A percentile compares a stretch with the other conserved stretches of the same genome.
Evolutionary conservation across 2,888 invertebrate genomes (phyloP).

Genomic region (Calliopum simillimum): DNA sequence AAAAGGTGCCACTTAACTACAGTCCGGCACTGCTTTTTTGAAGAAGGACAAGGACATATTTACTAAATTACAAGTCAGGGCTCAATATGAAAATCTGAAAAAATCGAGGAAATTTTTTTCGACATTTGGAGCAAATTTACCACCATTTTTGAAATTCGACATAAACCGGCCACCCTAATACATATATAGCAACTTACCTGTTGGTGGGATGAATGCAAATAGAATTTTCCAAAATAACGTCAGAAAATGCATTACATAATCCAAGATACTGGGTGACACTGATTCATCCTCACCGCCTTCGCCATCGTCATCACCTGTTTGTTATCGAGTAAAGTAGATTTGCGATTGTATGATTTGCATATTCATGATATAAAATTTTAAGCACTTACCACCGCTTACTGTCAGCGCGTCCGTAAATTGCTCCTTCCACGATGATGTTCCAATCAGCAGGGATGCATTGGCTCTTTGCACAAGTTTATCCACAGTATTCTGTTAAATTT

Average conservation of each 20-base stretch:
- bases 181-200: slow-evolving; percentile 73
- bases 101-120: too few species aligned
- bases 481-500: slow-evolving; percentile 84
- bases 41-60: background rate
- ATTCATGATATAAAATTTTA: background rate
- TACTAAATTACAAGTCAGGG: slow-evolving; percentile 21
- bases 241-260: slow-evolving; percentile 95
- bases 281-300: slow-evolving; percentile 70
- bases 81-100: slow-evolving; percentile 13
- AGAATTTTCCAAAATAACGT: slow-evolving; percentile 98
- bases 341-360: background rate
- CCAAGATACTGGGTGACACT: slow-evolving; percentile 85
- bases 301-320: slow-evolving; percentile 67
- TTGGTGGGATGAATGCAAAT: slow-evolving; percentile 98
- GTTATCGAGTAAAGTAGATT: background rate
- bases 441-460: slow-evolving; percentile 91
- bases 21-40: background rate
- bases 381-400: slow-evolving; percentile 85
- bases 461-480: slow-evolving; percentile 98
- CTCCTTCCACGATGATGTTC: slow-evolving; percentile 99
- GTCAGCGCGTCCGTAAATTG: slow-evolving; percentile 98
- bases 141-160: too few species aligned
- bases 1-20: background rate
- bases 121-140: slow-evolving; percentile 22
- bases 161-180: background rate